These are phyloP conservation scores for Drosophila funebris DNA, from an alignment of 1,140 invertebrate species.

Conservation along the genomic window DNA sequence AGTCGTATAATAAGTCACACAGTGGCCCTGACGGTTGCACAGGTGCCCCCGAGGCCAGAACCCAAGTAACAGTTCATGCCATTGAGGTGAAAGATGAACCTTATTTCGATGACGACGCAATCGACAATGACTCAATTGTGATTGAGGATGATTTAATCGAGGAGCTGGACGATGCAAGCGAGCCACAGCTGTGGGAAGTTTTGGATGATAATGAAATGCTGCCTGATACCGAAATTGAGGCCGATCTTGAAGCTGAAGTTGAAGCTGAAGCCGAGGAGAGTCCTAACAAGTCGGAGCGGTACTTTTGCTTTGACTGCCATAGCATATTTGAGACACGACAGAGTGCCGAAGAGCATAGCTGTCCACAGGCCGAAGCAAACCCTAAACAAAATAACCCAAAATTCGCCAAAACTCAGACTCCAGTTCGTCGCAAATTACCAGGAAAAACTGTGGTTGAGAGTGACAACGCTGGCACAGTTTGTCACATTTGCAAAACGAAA, in stretches of 20 bases:
- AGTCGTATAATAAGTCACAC: constrained; percentile 44
- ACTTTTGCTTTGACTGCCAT: constrained; percentile 77
- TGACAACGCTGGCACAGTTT: constrained; percentile 59
- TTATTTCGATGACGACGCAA: constrained; percentile 13
- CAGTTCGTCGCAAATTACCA: constrained; percentile 29
- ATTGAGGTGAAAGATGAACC: constrained; percentile 19
- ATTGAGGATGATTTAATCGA: constrained; percentile 36
- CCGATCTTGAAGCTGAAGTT: not conserved
- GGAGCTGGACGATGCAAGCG: constrained; percentile 40
- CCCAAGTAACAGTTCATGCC: constrained; percentile 3
- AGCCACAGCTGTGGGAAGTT: constrained; percentile 59
- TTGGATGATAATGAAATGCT: constrained; percentile 28
- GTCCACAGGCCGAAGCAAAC: constrained; percentile 46
- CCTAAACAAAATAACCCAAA: not conserved
- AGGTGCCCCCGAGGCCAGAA: not conserved
- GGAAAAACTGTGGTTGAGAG: not conserved
- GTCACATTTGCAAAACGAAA: constrained; percentile 87
- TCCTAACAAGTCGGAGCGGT: constrained; percentile 49
- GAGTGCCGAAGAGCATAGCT: constrained; percentile 68
- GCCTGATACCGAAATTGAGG: not conserved
- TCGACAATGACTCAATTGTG: constrained; percentile 14
- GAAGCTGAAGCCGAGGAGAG: constrained; percentile 4
- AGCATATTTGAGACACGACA: constrained; percentile 64
- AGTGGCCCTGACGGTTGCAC: not conserved
- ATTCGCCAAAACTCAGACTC: constrained; percentile 8